These are phyloP conservation scores for Lepidurus apus DNA, from an alignment of 1,140 invertebrate species.

Conservation along the genomic window DNA sequence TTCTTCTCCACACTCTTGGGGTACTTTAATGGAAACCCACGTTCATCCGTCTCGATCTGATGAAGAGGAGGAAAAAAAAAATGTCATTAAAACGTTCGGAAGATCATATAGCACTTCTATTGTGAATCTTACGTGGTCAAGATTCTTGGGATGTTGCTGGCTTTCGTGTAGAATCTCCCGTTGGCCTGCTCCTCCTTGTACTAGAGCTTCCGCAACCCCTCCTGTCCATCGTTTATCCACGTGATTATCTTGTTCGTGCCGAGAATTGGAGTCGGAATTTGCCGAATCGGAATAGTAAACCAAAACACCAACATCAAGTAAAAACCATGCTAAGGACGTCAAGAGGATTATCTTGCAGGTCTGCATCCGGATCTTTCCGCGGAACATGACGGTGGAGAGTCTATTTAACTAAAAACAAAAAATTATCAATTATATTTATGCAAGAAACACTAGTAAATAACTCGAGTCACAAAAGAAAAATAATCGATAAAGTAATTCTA, in stretches of 20 bases:
- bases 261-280: slow-evolving; percentile 11
- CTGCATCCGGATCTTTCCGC: slow-evolving; percentile 66
- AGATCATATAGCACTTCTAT: neutral
- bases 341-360: slow-evolving; percentile 89
- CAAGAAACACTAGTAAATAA: too few species aligned
- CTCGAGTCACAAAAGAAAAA: too few species aligned
- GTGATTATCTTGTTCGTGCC: neutral
- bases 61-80: neutral
- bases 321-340: slow-evolving; percentile 91
- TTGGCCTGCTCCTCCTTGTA: slow-evolving; percentile 27
- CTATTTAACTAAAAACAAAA: neutral
- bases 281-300: slow-evolving; percentile 85
- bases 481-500: too few species aligned
- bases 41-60: slow-evolving; percentile 30
- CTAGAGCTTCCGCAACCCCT: slow-evolving; percentile 28
- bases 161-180: slow-evolving; percentile 33
- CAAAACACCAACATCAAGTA: slow-evolving; percentile 83
- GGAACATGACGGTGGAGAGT: slow-evolving; percentile 25
- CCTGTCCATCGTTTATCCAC: slow-evolving; percentile 10
- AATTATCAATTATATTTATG: neutral
- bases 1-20: slow-evolving; percentile 52
- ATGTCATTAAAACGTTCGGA: neutral
- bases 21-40: slow-evolving; percentile 35
- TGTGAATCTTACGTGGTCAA: neutral
- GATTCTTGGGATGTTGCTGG: neutral